Conservation (phyloP, 2,113 vertebrate genomes). For the Daboia siamensis region DNA sequence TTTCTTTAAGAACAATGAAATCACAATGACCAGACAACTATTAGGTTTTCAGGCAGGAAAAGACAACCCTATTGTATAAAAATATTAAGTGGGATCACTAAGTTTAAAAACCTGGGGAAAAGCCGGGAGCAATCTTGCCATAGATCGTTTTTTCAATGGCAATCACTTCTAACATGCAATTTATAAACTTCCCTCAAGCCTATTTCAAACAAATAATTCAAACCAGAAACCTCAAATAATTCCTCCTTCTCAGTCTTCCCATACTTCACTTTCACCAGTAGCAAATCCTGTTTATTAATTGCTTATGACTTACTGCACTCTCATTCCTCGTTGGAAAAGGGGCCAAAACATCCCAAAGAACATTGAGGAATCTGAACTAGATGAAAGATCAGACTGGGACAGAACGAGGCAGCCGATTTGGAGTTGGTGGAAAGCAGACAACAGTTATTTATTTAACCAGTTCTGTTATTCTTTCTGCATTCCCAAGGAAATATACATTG, state of each 20-base stretch:
- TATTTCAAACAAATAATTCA: neutral
- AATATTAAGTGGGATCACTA: neutral
- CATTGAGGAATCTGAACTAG: neutral
- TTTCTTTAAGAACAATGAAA: neutral
- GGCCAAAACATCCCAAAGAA: neutral
- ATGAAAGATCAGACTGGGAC: no score
- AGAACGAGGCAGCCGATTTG: neutral
- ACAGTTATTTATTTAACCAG: neutral
- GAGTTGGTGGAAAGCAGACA: neutral
- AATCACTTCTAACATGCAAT: neutral
- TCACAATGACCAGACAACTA: neutral
- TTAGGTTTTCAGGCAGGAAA: neutral
- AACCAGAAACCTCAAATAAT: neutral
- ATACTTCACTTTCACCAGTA: neutral
- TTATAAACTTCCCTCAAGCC: neutral
- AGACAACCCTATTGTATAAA: neutral
- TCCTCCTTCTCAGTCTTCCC: neutral
- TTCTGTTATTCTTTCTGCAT: neutral
- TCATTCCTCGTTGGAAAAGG: neutral
- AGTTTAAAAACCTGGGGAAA: neutral
- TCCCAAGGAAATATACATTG: neutral
- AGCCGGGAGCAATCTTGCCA: neutral
- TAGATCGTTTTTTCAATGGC: neutral
- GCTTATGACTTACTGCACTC: neutral
- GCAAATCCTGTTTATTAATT: neutral